Evolutionary conservation across 1,140 invertebrate species (phyloP), one percentile per base, ranked within the genome.

Genomic region (Stegodyphus mimosarum): DNA sequence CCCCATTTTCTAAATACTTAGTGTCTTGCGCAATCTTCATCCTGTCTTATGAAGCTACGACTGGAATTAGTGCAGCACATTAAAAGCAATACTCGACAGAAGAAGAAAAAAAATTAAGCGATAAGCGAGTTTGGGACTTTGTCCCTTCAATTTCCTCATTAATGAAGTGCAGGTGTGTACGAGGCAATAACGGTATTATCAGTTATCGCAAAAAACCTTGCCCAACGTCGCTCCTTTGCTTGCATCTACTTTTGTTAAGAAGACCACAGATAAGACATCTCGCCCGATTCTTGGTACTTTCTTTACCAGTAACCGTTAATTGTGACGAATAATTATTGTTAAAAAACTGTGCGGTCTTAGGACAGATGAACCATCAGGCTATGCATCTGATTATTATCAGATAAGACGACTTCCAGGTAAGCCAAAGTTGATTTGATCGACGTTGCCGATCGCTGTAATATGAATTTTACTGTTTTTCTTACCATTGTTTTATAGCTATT

Each of bases 231-330:
- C 67, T 80, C 77, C 77, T 18, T 80, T 83, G 51, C 69, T 52
- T 71, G 80, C 80, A 83, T 83, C 80, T 83, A 83, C 80, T 83
- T 83, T 83, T 83, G 80, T 74, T 74, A 83, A 83, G 79, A 33
- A 83, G 71, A n/a, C 17, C 51, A 51, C 33, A 13, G 70, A 83
- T 74, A 83, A 83, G 80, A 72, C 55, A 60, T 1, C 15, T 15
- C 9, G 15, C 5, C 55, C 55, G 55, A 60, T 60, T 60, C 15
- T 60, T 33, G 33, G 33, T 33, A 33, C 33, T 33, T 33, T 33
- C 33, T 33, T 33, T 33, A 33, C 33, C 33, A 33, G 33, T 33
- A 33, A 33, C 33, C 33, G 33, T 33, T 33, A 33, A 33, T 33
- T 33, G 33, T 33, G 33, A 33, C 33, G 33, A 33, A 33, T 33